Percentiles rank a stretch among this genome's conserved stretches.
Evolutionary conservation across 2,797 vertebrate species (phyloP).

Genomic region (Gambusia yucatana): DNA sequence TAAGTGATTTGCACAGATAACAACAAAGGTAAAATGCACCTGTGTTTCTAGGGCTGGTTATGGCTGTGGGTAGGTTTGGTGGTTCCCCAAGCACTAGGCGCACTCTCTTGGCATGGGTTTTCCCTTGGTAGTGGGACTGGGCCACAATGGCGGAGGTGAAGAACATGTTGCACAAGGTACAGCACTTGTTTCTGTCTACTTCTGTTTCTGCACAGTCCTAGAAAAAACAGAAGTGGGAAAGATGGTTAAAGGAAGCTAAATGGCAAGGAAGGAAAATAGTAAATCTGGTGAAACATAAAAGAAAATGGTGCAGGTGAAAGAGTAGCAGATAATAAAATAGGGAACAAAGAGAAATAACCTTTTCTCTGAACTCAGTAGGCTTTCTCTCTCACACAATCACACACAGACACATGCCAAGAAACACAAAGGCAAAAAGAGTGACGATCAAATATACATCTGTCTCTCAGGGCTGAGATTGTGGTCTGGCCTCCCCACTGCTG

Average conservation of each 20-base stretch:
- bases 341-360: constrained; percentile 34
- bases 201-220: constrained; percentile 86
- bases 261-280: constrained; percentile 12
- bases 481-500: constrained; percentile 51
- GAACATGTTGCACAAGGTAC: constrained; percentile 89
- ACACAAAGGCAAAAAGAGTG: constrained; percentile 39
- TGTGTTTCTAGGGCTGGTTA: constrained; percentile 70
- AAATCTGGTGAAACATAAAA: constrained; percentile 18
- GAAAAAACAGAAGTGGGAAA: constrained; percentile 40
- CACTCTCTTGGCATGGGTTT: constrained; percentile 87
- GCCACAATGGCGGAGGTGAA: constrained; percentile 89
- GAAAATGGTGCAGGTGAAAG: constrained; percentile 11
- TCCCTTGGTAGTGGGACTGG: constrained; percentile 89
- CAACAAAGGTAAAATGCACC: constrained; percentile 41
- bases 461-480: constrained; percentile 57
- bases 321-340: constrained; percentile 42
- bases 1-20: not conserved
- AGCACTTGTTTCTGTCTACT: constrained; percentile 89
- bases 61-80: constrained; percentile 68
- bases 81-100: constrained; percentile 85
- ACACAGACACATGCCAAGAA: not conserved
- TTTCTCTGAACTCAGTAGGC: constrained; percentile 33
- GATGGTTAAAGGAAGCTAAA: constrained; percentile 18
- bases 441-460: constrained; percentile 73
- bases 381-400: constrained; percentile 1